Percentiles rank a stretch among this genome's conserved stretches.
phyloP scores from a whole-genome alignment of 2,113 vertebrate species.

The Austrofundulus limnaeus region DNA sequence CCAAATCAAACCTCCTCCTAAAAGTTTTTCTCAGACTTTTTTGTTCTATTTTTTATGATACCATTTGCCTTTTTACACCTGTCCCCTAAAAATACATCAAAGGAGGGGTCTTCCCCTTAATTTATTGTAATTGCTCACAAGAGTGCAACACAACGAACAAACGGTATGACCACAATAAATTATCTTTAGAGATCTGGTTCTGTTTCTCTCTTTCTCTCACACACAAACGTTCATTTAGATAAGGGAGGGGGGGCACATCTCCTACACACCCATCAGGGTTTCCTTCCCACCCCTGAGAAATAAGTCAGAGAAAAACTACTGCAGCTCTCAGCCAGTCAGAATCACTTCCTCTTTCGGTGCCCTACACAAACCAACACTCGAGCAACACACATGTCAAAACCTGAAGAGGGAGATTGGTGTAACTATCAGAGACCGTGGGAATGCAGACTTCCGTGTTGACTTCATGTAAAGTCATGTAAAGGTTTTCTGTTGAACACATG shows the following conservation, averaged over 20 bases:
- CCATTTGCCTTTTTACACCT: neutral
- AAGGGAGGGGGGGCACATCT: conserved; percentile 6
- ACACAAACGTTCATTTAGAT: neutral
- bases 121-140: conserved; percentile 15
- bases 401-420: conserved; percentile 2
- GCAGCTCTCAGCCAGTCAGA: conserved; percentile 38
- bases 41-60: neutral
- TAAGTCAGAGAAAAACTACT: conserved; percentile 54
- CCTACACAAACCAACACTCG: neutral
- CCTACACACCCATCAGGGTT: conserved; percentile 28
- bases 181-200: neutral
- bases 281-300: conserved; percentile 33
- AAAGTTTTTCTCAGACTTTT: neutral
- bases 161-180: no score
- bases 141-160: no score
- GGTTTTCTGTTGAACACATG: no score
- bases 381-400: neutral
- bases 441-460: no score
- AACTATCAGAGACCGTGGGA: conserved; percentile 34
- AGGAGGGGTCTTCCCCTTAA: neutral
- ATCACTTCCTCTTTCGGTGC: conserved; percentile 34
- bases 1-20: neutral
- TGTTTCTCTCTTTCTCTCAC: neutral
- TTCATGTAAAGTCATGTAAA: no score
- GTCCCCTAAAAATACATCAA: neutral